Evolutionary conservation across 2,888 invertebrate genomes (phyloP).

Genomic region (Nebria salina): DNA sequence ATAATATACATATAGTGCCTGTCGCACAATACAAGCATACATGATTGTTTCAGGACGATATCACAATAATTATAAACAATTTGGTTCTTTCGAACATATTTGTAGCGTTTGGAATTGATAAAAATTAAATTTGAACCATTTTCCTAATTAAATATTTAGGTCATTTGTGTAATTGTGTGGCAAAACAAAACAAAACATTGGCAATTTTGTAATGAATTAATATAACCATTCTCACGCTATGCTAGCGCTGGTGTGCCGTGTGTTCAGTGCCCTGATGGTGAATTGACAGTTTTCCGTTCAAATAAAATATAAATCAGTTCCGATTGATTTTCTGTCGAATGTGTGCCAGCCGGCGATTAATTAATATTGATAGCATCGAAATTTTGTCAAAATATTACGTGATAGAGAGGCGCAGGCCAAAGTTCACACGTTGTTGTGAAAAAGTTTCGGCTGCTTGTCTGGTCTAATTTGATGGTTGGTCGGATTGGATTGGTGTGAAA

Average conservation of each 20-base stretch:
- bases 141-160: background rate
- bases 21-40: constrained; percentile 38
- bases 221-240: background rate
- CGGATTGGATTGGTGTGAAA: constrained; percentile 34
- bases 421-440: constrained; percentile 10
- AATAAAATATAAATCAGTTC: constrained; percentile 39
- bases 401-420: constrained; percentile 19
- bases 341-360: constrained; percentile 37
- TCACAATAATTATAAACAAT: constrained; percentile 11
- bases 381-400: constrained; percentile 56
- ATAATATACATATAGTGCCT: constrained; percentile 44
- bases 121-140: too few species aligned
- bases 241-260: background rate
- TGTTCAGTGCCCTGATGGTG: background rate
- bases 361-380: constrained; percentile 50
- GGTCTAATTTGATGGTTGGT: background rate
- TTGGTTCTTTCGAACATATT: background rate
- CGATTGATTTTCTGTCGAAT: constrained; percentile 46
- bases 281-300: constrained; percentile 9
- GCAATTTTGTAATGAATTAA: constrained; percentile 1
- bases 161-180: background rate
- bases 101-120: too few species aligned
- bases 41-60: constrained; percentile 34
- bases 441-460: background rate
- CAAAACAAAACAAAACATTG: background rate